Base-by-base conservation (phyloP, 2,113 vertebrate species). In the Vireo altiloquus region DNA sequence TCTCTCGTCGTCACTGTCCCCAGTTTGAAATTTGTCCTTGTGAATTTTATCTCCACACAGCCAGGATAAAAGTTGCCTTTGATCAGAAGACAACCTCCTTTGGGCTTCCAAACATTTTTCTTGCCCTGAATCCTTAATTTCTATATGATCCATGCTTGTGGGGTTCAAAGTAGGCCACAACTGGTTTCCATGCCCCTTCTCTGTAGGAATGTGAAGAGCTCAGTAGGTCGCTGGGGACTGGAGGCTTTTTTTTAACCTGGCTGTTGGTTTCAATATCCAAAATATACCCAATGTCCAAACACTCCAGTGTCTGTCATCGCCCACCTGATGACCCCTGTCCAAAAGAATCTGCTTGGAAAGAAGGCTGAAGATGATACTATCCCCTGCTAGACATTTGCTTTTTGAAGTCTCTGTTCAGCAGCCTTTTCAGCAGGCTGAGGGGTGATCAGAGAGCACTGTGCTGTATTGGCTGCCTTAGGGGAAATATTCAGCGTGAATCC, bases 401-500 rank as follows among this genome's bases (percentile, higher is more conserved):
- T 92, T 66, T 84, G 56, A 95, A 92, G 81, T 30, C 49, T 82
- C 40, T 80, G 37, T 31, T 81, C 30, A 82, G 69, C 11, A 68
- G 61, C 23, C 15, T 80, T 87, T 90, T 54, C 82, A 74, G 59
- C 63, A 74, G 60, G 33, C 71, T 47, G 78, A 80, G 71, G 33
- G 49, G 37, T 76, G 85, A 77, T 53, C 90, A 95, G 92, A 81
- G 79, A 77, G 30, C 21, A 5, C 71, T 28, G 76, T 10, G 70
- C 50, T 63, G 42, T 35, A 31, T 14, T 80, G 78, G 77, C 66
- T 65, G 78, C 87, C 92, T 92, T 47, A 65, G 71, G 87, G 93
- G 87, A 92, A 90, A 91, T 72, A 82, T 87, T 54, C 71, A 90
- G 42, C 33, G 2, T 63, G 82, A 92, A 77, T 91, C 78, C 82